Percentiles rank a stretch among this genome's conserved stretches.
These are phyloP conservation scores for Thalassaphorura encarpata DNA, from an alignment of 1,140 invertebrate species.

Conservation along the genomic window DNA sequence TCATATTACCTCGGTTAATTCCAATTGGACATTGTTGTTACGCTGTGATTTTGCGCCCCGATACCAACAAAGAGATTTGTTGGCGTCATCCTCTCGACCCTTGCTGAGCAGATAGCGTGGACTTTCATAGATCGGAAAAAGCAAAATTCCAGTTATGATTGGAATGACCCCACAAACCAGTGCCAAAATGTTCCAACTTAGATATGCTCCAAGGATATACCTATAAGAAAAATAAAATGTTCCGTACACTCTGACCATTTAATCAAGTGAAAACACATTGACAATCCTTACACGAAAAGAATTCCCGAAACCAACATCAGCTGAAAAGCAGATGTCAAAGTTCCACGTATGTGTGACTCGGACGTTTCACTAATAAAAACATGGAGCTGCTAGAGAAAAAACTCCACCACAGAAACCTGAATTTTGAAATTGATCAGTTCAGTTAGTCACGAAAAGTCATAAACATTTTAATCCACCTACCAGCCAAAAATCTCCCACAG, in stretches of 20 bases:
- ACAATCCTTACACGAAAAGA: slow-evolving; percentile 48
- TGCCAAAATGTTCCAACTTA: slow-evolving; percentile 38
- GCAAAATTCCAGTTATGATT: slow-evolving; percentile 39
- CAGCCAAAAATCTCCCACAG: slow-evolving; percentile 58
- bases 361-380: slow-evolving; percentile 52
- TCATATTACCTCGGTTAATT: not conserved
- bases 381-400: slow-evolving; percentile 37
- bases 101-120: slow-evolving; percentile 33
- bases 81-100: not conserved
- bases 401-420: slow-evolving; percentile 35
- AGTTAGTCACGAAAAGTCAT: too few relatives aligned
- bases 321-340: slow-evolving; percentile 39
- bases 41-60: slow-evolving; percentile 8
- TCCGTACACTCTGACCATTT: slow-evolving; percentile 30
- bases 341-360: slow-evolving; percentile 46
- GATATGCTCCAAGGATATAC: slow-evolving; percentile 28
- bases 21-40: not conserved
- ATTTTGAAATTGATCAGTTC: not conserved
- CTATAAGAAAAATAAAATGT: slow-evolving; percentile 26
- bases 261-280: slow-evolving; percentile 12
- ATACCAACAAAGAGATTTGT: slow-evolving; percentile 22
- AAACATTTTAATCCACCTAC: not conserved
- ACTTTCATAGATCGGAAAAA: slow-evolving; percentile 43
- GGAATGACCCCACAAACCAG: slow-evolving; percentile 41
- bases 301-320: slow-evolving; percentile 38